Percentiles rank a stretch among this genome's conserved stretches.
Evolutionary conservation across 2,888 invertebrate species (phyloP).

Genomic region (Carcina quercana): DNA sequence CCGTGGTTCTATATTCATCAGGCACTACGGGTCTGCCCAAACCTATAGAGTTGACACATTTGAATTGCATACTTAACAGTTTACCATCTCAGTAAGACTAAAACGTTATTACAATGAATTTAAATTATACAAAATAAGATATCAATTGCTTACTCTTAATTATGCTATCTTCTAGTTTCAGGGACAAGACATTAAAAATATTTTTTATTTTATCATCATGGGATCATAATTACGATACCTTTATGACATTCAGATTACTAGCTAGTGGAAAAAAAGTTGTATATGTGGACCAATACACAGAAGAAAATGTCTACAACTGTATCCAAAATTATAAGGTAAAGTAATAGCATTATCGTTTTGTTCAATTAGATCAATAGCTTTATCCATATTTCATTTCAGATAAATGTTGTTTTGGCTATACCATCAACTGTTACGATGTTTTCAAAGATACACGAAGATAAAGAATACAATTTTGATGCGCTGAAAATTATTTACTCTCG

Average conservation of each 20-base stretch:
- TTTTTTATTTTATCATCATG: constrained; percentile 44
- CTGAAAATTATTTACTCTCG: constrained; percentile 46
- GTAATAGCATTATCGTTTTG: too few species aligned
- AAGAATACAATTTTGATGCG: constrained; percentile 36
- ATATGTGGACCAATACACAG: constrained; percentile 26
- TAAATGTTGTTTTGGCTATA: constrained; percentile 40
- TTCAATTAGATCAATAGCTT: too few species aligned
- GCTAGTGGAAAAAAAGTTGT: constrained; percentile 39
- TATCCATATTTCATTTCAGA: too few species aligned
- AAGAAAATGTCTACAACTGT: constrained; percentile 26
- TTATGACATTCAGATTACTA: constrained; percentile 48
- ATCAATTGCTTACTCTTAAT: background rate
- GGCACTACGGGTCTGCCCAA: constrained; percentile 82
- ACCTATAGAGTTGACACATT: constrained; percentile 77
- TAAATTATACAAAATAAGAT: background rate
- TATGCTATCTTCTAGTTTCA: constrained; percentile 23
- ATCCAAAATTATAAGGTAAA: constrained; percentile 34
- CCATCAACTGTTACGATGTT: constrained; percentile 36
- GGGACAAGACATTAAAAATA: constrained; percentile 32
- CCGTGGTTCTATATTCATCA: constrained; percentile 77
- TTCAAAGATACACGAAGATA: constrained; percentile 31
- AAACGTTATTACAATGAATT: background rate
- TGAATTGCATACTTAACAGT: constrained; percentile 63
- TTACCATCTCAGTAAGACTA: constrained; percentile 40
- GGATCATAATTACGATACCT: constrained; percentile 52